Evolutionary conservation across 2,888 invertebrate species (phyloP).

Genomic region (Xiphydria camelus): DNA sequence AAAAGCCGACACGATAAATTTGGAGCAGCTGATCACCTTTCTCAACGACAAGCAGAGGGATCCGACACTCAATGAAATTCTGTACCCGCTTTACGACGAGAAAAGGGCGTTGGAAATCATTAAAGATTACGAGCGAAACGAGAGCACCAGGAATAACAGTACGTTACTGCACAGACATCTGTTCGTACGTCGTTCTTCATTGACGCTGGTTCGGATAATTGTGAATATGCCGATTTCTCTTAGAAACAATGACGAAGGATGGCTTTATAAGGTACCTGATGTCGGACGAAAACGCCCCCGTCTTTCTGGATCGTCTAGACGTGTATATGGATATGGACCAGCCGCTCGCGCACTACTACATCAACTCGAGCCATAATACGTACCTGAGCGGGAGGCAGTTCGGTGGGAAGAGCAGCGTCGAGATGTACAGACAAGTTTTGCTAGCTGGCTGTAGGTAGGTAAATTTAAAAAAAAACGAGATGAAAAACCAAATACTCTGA

Average conservation of each 20-base stretch:
- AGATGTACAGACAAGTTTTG: conserved; percentile 97
- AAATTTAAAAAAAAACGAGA: conserved; percentile 8
- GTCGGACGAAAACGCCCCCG: conserved; percentile 99
- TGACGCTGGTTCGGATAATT: too few species aligned
- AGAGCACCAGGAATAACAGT: too few species aligned
- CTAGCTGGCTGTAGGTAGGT: conserved; percentile 92
- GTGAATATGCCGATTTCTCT: conserved; percentile 32
- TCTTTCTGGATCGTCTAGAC: conserved; percentile 96
- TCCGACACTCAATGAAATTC: conserved; percentile 96
- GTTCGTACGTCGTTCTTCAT: conserved; percentile 24
- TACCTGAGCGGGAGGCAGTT: conserved; percentile 95
- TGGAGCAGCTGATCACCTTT: conserved; percentile 89
- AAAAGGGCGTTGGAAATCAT: conserved; percentile 93
- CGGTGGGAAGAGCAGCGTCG: conserved; percentile 96
- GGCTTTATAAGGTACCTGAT: conserved; percentile 97
- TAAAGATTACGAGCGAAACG: conserved; percentile 86
- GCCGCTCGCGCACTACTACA: conserved; percentile 96
- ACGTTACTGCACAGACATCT: too few species aligned
- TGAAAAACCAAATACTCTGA: conserved; percentile 4
- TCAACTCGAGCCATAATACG: conserved; percentile 97
- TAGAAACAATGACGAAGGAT: conserved; percentile 87
- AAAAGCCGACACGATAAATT: conserved; percentile 82
- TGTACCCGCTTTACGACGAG: conserved; percentile 95
- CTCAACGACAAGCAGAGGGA: conserved; percentile 97
- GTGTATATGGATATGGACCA: conserved; percentile 99